Conservation (phyloP, 1,140 invertebrate genomes). For the Sipha flava region DNA sequence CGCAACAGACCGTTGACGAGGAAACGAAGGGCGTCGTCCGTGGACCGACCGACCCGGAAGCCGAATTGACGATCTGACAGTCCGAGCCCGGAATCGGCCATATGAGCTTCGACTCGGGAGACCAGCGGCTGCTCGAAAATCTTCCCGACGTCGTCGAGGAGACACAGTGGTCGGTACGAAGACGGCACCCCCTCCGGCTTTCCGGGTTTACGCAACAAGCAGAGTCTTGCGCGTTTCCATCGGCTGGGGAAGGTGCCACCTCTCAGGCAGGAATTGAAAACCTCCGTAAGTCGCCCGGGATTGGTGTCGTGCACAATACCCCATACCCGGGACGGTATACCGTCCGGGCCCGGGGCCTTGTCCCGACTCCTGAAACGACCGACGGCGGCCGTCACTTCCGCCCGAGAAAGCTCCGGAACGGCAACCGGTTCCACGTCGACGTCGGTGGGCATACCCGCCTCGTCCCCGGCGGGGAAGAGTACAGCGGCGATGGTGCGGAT, state of each 20-base stretch:
- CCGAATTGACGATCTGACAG: not conserved
- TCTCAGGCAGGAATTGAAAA: not conserved
- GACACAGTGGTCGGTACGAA: slow-evolving; percentile 37
- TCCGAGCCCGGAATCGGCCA: not conserved
- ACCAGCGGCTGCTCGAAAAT: slow-evolving; percentile 33
- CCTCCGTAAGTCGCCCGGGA: not conserved
- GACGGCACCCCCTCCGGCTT: not conserved
- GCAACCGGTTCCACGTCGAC: not conserved
- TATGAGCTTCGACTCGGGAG: not conserved
- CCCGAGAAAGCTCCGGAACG: not conserved
- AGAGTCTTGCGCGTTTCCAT: slow-evolving; percentile 5
- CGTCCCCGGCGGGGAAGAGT: not conserved
- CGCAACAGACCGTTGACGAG: not conserved
- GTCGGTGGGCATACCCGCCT: not conserved
- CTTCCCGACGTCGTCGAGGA: slow-evolving; percentile 34
- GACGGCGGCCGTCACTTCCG: not conserved
- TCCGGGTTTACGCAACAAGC: slow-evolving; percentile 34
- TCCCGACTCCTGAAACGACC: too few species aligned
- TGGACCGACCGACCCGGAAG: not conserved
- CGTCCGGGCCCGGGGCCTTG: not conserved
- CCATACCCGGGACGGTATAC: not conserved
- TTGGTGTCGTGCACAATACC: not conserved
- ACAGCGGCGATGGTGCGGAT: not conserved
- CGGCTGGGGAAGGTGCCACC: not conserved
- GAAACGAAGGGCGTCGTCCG: not conserved